Conservation (phyloP, 2,888 invertebrate genomes). For the Tipula vernalis region DNA sequence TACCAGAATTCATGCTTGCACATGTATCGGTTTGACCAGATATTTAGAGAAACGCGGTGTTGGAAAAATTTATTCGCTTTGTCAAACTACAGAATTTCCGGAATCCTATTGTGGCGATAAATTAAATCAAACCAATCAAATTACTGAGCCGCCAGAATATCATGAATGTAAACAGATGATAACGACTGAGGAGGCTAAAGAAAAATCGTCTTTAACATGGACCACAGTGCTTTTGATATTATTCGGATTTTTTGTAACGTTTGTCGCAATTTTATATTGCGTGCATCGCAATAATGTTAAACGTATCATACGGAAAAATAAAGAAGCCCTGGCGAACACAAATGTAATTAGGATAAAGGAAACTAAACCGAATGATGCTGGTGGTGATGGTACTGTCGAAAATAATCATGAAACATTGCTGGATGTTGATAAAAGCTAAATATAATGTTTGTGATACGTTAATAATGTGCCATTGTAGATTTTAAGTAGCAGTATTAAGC, state of each 20-base stretch:
- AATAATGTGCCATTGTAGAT: neutral
- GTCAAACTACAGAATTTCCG: neutral
- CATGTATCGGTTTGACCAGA: neutral
- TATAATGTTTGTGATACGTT: neutral
- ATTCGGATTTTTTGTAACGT: neutral
- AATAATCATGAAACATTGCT: neutral
- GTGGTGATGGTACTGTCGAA: neutral
- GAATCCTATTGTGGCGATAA: neutral
- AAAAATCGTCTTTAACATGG: neutral
- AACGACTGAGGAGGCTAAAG: neutral
- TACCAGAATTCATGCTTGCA: slow-evolving; percentile 11
- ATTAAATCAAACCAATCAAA: neutral
- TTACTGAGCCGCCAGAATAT: neutral
- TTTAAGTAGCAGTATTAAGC: neutral
- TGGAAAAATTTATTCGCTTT: neutral
- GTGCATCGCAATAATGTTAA: slow-evolving; percentile 40
- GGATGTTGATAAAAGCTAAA: neutral
- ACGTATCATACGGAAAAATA: slow-evolving; percentile 30
- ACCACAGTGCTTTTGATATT: neutral
- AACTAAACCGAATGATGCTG: neutral
- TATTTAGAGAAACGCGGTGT: neutral
- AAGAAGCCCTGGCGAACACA: neutral
- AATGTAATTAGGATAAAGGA: neutral
- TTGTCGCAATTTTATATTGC: slow-evolving; percentile 31
- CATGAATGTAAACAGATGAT: neutral